These are phyloP conservation scores for Petrocephalus sullivani DNA, from an alignment of 2,797 vertebrate genomes.

Conservation along the genomic window DNA sequence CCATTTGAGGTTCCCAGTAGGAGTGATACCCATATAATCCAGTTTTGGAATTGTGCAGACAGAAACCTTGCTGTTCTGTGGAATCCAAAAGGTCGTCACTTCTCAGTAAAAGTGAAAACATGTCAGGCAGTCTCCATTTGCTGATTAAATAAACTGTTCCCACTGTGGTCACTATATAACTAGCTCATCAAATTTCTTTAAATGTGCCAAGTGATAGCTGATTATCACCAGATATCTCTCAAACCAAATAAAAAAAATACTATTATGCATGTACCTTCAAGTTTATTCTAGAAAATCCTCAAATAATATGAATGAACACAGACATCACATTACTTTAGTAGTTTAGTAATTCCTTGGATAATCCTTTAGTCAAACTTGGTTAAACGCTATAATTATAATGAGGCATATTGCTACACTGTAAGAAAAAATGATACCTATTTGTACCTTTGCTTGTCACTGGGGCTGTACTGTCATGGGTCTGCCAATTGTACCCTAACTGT, in stretches of 20 bases:
- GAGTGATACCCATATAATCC: background rate
- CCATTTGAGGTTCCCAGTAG: background rate
- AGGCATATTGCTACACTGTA: background rate
- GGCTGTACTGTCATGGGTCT: background rate
- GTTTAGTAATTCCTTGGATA: background rate
- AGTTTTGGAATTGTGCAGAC: background rate
- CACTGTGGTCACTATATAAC: background rate
- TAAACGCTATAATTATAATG: background rate
- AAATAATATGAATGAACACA: background rate
- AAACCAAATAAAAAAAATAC: background rate
- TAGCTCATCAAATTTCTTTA: background rate
- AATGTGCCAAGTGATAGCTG: background rate
- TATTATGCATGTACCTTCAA: background rate
- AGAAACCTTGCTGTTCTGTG: background rate
- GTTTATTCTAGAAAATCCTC: background rate
- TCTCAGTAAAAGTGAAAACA: background rate
- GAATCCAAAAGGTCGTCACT: background rate
- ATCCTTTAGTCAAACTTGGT: background rate
- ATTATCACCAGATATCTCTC: background rate
- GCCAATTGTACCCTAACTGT: background rate
- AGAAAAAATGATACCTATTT: background rate
- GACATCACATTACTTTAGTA: slow-evolving; percentile 2
- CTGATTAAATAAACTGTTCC: background rate
- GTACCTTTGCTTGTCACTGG: background rate
- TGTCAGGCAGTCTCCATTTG: background rate